Base-by-base conservation (phyloP, 2,888 invertebrate species). In the Rotaria socialis region DNA sequence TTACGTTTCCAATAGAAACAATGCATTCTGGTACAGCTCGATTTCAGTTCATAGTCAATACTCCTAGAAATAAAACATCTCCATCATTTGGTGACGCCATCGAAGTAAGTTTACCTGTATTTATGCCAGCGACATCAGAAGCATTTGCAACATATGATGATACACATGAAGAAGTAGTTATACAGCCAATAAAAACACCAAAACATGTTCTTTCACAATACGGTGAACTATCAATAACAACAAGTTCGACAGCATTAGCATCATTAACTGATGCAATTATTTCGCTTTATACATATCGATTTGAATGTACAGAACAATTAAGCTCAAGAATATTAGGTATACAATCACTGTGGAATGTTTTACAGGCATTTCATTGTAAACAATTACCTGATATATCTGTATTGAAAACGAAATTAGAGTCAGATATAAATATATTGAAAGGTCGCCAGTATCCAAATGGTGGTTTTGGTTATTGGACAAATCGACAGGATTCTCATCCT, bases 231-330 rank as follows among this genome's bases (percentile, higher is more conserved):
- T 60, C 60, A 60, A 60, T 60, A 60, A n/a, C 60, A 60, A 60
- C 60, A 60, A 60, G 60, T 60, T 60, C 60, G n/a, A 60, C 60
- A 14, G 60, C 60, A 60, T 60, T 60, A 60, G 60, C 60, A 60
- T 60, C 60, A n/a, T 60, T 60, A 60, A 60, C 60, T 8, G n/a
- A 60, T 60, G 60, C 60, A 60, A 60, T 60, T 60, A 27, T 60
- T 60, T 60, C 60, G 14, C 27, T 60, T n/a, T 60, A 60, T 60
- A 60, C 60, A 60, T 60, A 60, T 60, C 60, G 10, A 60, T 60
- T n/a, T 60, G 60, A 60, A 60, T 60, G 60, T 60, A 60, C 60
- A 60, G 60, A 60, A 60, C 60, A 60, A 60, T n/a, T 60, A n/a
- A 60, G 60, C n/a, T 60, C 60, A n/a, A 60, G 60, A 60, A n/a